phyloP scores from a whole-genome alignment of 1,140 invertebrate species.

The Drosophila sturtevanti region DNA sequence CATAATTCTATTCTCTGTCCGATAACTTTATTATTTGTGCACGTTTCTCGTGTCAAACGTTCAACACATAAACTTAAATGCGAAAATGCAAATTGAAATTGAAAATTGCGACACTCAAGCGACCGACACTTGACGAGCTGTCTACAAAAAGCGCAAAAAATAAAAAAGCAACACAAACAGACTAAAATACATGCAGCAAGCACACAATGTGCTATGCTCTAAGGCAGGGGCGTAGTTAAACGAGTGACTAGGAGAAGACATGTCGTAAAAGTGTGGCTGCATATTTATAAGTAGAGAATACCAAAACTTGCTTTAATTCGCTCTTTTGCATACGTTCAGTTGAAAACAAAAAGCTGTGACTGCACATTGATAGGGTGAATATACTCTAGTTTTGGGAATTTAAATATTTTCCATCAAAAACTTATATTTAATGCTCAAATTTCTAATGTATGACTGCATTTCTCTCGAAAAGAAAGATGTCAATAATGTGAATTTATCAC shows the following conservation, averaged over 20 bases:
- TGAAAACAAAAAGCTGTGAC: neutral
- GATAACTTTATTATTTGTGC: slow-evolving; percentile 57
- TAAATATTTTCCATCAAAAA: too few species aligned
- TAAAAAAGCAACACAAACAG: slow-evolving; percentile 13
- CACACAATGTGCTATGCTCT: slow-evolving; percentile 1
- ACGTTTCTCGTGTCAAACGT: slow-evolving; percentile 39
- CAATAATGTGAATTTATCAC: neutral
- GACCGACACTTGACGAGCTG: slow-evolving; percentile 61
- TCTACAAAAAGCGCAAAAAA: slow-evolving; percentile 46
- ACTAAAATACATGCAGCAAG: slow-evolving; percentile 21
- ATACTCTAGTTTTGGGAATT: too few species aligned
- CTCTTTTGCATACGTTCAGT: neutral
- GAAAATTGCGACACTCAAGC: slow-evolving; percentile 43
- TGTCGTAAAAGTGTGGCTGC: neutral
- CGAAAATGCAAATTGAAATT: slow-evolving; percentile 67
- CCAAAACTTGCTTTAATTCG: neutral
- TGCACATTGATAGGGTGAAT: neutral
- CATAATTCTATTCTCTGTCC: slow-evolving; percentile 4
- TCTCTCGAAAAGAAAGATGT: neutral
- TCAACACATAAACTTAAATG: slow-evolving; percentile 50
- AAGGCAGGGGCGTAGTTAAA: neutral
- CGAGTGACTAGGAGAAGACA: neutral
- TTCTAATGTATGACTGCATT: neutral
- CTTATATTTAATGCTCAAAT: too few species aligned
- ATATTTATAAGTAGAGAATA: neutral